Base-by-base conservation (phyloP, 2,797 vertebrate species). In the Peromyscus aztecus region DNA sequence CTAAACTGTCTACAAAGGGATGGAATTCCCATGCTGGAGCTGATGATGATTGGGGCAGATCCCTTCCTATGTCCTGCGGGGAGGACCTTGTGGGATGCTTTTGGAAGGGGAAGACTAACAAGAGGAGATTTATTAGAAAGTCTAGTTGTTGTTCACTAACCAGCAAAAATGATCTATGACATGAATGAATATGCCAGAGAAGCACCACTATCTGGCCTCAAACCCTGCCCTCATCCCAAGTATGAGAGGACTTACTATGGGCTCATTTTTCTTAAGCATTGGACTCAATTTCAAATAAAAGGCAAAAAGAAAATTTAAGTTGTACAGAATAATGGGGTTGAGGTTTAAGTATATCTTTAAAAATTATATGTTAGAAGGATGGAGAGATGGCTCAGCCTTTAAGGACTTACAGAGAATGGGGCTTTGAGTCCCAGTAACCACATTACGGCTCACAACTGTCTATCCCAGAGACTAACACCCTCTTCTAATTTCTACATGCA, bases 201-300 rank as follows among this genome's bases (percentile, higher is more conserved):
- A 84, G 40, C 6, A 12, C 12, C 24, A 34, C 55, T 61, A 46
- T 86, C 31, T 55, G n/a, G 76, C 37, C 29, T 81, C 86, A 92
- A 78, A 89, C 67, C 84, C 67, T 40, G 46, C 16, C 71, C 23
- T 80, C 46, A 52, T 82, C 87, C 61, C 87, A 84, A 88, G 40
- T 27, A 34, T 67, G 78, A 67, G 55, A 43, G 57, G 59, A 85
- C 21, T 94, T 31, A 34, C 77, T 94, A 40, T 83, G 29, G 65
- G n/a, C 93, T 95, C 89, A 27, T 92, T 94, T 95, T 91, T 89
- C 84, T 94, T 84, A 78, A 80, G 81, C 73, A 91, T 94, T 84
- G 40, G 84, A 91, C 76, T 73, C 80, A 89, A 91, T 95, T 93
- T 93, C 90, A 85, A 94, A 46, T 86, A 69, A 94, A 95, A 96